These are phyloP conservation scores for Macaria liturata DNA, from an alignment of 2,888 invertebrate genomes.

Conservation along the genomic window DNA sequence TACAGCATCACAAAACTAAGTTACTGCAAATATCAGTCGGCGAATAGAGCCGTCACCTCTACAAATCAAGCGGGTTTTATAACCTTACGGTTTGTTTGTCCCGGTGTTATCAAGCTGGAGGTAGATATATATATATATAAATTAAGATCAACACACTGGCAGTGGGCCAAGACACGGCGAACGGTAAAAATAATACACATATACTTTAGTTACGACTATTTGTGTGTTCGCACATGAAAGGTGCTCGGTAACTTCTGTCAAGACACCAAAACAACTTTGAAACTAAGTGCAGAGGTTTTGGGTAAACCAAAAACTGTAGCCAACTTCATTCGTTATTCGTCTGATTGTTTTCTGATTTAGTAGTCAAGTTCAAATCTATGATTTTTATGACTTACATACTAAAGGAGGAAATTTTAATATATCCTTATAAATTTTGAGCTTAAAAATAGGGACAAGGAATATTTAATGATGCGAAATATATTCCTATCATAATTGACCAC, in stretches of 20 bases:
- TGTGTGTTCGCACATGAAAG: neutral
- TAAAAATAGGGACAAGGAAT: too few relatives aligned
- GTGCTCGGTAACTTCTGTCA: neutral
- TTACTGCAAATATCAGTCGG: slow-evolving; percentile 33
- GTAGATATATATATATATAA: slow-evolving; percentile 31
- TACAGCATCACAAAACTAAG: slow-evolving; percentile 25
- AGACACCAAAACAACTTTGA: too few relatives aligned
- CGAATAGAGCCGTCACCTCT: slow-evolving; percentile 31
- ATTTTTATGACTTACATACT: too few relatives aligned
- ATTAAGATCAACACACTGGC: slow-evolving; percentile 55
- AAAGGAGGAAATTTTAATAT: too few relatives aligned
- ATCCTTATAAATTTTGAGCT: too few relatives aligned
- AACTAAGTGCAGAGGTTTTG: too few relatives aligned
- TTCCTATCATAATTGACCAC: too few relatives aligned
- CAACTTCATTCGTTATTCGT: too few relatives aligned
- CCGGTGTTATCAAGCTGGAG: slow-evolving; percentile 37
- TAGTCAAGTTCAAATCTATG: too few relatives aligned
- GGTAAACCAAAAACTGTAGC: too few relatives aligned
- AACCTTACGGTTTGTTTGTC: slow-evolving; percentile 41
- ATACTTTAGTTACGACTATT: neutral
- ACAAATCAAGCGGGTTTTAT: slow-evolving; percentile 38
- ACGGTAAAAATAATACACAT: slow-evolving; percentile 34
- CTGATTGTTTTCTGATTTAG: too few relatives aligned
- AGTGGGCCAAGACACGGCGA: slow-evolving; percentile 58
- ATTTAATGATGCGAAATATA: too few relatives aligned